These are phyloP conservation scores for Caerostris extrusa DNA, from an alignment of 1,140 invertebrate genomes.

Conservation along the genomic window DNA sequence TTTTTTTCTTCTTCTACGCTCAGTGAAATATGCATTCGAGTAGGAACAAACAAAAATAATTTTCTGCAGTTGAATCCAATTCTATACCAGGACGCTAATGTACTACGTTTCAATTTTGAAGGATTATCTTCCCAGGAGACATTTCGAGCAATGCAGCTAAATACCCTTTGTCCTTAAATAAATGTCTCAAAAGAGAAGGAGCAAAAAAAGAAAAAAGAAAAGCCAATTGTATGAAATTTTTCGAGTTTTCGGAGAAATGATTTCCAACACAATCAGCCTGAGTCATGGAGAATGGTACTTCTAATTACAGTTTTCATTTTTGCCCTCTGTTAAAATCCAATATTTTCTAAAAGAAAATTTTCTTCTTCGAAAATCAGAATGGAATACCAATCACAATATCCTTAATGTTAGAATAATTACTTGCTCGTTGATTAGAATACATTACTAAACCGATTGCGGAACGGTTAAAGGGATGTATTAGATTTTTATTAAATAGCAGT, in stretches of 20 bases:
- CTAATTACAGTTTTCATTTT: slow-evolving; percentile 60
- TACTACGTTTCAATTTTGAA: slow-evolving; percentile 76
- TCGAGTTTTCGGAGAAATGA: background rate
- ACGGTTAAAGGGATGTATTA: too few species aligned
- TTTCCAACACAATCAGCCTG: slow-evolving; percentile 22
- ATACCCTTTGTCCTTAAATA: slow-evolving; percentile 73
- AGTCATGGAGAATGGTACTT: background rate
- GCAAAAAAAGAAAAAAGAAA: slow-evolving; percentile 41
- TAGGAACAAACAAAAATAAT: slow-evolving; percentile 74
- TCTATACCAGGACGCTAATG: slow-evolving; percentile 57
- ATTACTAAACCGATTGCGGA: background rate
- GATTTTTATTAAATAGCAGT: too few species aligned
- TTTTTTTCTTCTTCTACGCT: slow-evolving; percentile 2
- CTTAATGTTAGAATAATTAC: slow-evolving; percentile 29
- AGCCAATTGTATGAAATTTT: background rate
- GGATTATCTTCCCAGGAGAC: slow-evolving; percentile 75
- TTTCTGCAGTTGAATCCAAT: slow-evolving; percentile 42
- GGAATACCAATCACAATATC: background rate
- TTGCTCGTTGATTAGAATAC: background rate
- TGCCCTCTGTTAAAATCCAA: slow-evolving; percentile 2
- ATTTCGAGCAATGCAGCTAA: slow-evolving; percentile 21
- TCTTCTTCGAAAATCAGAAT: background rate
- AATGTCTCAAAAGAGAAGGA: slow-evolving; percentile 43
- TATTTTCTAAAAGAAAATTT: slow-evolving; percentile 5
- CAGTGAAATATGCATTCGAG: slow-evolving; percentile 74